Base-by-base conservation (phyloP, 2,888 invertebrate species). In the Cremastinae sp. region DNA sequence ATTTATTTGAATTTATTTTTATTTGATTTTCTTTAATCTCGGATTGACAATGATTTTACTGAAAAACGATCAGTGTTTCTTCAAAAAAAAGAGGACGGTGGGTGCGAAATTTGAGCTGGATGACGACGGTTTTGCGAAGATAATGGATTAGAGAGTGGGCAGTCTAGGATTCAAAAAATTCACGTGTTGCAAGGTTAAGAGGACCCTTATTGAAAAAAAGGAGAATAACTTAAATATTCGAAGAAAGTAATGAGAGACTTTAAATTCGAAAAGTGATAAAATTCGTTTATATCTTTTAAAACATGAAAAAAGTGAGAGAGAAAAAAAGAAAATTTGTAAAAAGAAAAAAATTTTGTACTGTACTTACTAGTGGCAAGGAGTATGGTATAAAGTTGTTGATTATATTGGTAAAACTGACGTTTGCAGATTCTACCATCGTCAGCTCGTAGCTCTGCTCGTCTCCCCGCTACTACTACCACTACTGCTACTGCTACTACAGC, bases 361-460 rank as follows among this genome's bases (percentile, higher is more conserved):
- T 79, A 83, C 80, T 81, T 76, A 74, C 79, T 82, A 79, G 83
- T 82, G 79, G 78, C 79, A 80, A 68, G 80, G 78, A 81, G 79
- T 80, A 79, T 77, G 73, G 74, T 79, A 43, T 55, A 70, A 79
- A 72, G 75, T 80, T 71, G 68, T 68, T 75, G 75, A 82, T 82
- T 83, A 88, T 85, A 89, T 87, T 87, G 84, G 87, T 89, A 87
- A 88, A 88, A 87, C 89, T 89, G 89, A 89, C 89, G 87, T 89
- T 89, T 89, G 86, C 89, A 89, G 89, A 89, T 89, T 88, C 87
- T 87, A 88, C 88, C 88, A 88, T 86, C 87, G 86, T 89, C 89
- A 88, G 86, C 86, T 89, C 86, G 84, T 89, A 89, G 88, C 85
- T 89, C 89, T 88, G 86, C 88, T 89, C 88, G 85, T 88, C 89